These are phyloP conservation scores for Drosophila pseudoananassae DNA, from an alignment of 1,140 invertebrate species.

Conservation along the genomic window DNA sequence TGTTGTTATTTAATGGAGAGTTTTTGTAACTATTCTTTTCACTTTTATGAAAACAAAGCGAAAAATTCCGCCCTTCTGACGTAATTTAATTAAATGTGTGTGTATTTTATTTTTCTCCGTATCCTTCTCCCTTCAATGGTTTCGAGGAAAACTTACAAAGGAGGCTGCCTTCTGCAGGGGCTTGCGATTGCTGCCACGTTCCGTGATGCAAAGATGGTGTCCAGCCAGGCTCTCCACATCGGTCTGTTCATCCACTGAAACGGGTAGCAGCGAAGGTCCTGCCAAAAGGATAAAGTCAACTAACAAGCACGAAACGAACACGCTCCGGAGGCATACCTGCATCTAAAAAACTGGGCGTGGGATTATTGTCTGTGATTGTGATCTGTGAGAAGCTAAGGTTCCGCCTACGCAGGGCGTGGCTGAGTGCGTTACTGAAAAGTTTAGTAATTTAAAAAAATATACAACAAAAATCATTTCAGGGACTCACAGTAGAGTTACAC, in stretches of 20 bases:
- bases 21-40: not conserved
- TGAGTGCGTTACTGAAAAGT: conserved; percentile 85
- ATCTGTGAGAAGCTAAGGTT: conserved; percentile 82
- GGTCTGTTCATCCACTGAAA: conserved; percentile 87
- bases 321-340: conserved; percentile 82
- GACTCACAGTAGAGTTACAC: conserved; percentile 89
- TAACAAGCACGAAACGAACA: not conserved
- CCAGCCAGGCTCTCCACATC: conserved; percentile 89
- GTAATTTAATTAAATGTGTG: too few relatives aligned
- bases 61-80: too few relatives aligned
- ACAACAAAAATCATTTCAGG: fast-evolving
- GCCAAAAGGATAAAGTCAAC: conserved; percentile 67
- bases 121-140: not conserved
- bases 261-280: conserved; percentile 65
- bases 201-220: conserved; percentile 88
- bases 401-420: conserved; percentile 71
- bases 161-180: conserved; percentile 79
- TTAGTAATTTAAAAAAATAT: conserved; percentile 4
- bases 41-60: too few relatives aligned
- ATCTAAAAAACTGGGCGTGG: conserved; percentile 86
- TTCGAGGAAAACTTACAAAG: conserved; percentile 64
- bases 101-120: not conserved
- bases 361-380: conserved; percentile 80
- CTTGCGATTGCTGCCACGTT: conserved; percentile 67
- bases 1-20: not conserved